Evolutionary conservation across 2,113 vertebrate genomes (phyloP).

Genomic region (Leptocoma aspasia): DNA sequence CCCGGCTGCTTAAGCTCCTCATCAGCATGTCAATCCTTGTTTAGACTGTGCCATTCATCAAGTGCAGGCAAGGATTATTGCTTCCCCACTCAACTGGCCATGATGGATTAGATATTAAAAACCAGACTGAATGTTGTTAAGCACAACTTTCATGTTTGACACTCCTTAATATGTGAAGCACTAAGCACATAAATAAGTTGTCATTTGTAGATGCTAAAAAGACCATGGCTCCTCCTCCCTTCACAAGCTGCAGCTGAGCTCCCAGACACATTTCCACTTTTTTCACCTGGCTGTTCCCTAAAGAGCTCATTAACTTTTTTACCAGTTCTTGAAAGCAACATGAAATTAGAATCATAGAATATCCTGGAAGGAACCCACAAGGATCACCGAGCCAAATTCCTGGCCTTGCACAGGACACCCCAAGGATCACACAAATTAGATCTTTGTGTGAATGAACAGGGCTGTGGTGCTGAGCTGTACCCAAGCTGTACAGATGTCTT

Average conservation of each 20-base stretch:
- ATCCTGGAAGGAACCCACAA: background rate
- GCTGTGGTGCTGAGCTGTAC: slow-evolving; percentile 60
- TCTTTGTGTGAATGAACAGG: background rate
- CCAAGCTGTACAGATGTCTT: slow-evolving; percentile 46
- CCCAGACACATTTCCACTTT: background rate
- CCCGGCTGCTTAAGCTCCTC: background rate
- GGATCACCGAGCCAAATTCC: background rate
- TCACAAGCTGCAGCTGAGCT: background rate
- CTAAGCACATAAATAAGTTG: background rate
- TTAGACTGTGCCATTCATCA: background rate
- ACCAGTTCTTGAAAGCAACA: background rate
- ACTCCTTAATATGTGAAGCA: background rate
- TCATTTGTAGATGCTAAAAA: background rate
- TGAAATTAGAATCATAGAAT: background rate
- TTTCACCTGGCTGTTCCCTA: background rate
- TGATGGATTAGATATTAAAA: background rate
- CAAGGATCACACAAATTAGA: background rate
- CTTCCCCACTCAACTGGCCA: background rate
- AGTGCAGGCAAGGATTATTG: background rate
- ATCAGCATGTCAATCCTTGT: background rate
- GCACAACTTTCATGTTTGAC: background rate
- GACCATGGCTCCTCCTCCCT: background rate
- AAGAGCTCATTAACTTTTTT: background rate
- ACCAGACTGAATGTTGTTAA: background rate
- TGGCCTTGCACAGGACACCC: background rate